Base-by-base conservation (phyloP, 2,113 vertebrate genomes). In the Nannobrachium achirus region DNA sequence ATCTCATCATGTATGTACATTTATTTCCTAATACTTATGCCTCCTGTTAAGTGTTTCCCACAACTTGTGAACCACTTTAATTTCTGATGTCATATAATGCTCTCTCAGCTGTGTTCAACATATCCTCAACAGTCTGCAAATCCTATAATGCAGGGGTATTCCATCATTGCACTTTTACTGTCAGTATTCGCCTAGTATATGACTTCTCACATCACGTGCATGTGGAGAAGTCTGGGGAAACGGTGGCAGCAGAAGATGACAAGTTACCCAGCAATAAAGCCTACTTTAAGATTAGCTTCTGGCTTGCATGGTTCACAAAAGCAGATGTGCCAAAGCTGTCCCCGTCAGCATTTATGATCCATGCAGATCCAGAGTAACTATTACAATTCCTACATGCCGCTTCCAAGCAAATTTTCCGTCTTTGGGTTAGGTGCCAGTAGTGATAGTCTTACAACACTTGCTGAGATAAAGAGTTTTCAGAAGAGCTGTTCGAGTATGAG, bases 61-160 rank as follows among this genome's bases (percentile, higher is more conserved):
- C 62, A 56, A 71, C 79, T 78, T 79, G 40, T 1, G 13, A 65
- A 60, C 73, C 77, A 49, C 82, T 76, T 78, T 78, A 33, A 33
- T 33, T 33, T 33, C 25, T 33, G 25, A 33, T 33, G 6, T 33
- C 25, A 33, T 33, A 33, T 33, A 33, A 33, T 33, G 25, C 25
- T 33, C 25, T 84, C 61, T 33, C 7, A 6, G 59, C 74, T 63
- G 79, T 73, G 59, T 41, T 57, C 56, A 59, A 39, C 69, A 71
- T 41, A 63, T 66, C 69, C 71, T 25, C 2, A 61, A 69, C 69
- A 66, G 33, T 19, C 15, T 65, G 18, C 0, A 13, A 42, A 41
- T 70, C 8, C 79, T 81, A 56, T 69, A 33, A 48, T 66, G 59
- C 60, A 50, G 38, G 1, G 8, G 46, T 56, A 14, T 48, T 55